Conservation (phyloP, 2,888 invertebrate species). For the Amitus sp. region DNA sequence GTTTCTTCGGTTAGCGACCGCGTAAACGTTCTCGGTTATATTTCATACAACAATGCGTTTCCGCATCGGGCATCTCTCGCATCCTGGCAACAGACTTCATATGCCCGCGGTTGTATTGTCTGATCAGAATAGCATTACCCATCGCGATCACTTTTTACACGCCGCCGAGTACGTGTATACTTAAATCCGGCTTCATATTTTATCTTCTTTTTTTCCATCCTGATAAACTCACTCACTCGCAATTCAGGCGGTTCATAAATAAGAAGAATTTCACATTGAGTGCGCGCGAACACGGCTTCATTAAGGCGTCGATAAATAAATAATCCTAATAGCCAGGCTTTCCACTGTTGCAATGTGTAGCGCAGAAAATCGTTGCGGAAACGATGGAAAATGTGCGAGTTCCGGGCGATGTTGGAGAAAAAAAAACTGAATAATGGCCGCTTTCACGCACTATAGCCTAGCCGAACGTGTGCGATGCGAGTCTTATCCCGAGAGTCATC, state of each 20-base stretch:
- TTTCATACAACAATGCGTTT: conserved; percentile 39
- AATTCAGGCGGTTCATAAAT: too few relatives aligned
- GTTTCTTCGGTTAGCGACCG: conserved; percentile 34
- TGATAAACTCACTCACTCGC: too few relatives aligned
- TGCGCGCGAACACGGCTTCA: too few relatives aligned
- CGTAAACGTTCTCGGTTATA: conserved; percentile 40
- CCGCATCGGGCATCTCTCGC: conserved; percentile 35
- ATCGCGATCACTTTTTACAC: conserved; percentile 31
- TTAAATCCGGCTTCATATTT: not conserved
- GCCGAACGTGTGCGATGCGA: conserved; percentile 53
- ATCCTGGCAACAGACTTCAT: conserved; percentile 16
- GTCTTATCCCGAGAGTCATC: conserved; percentile 56
- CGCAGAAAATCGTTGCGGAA: conserved; percentile 26
- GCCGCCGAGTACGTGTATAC: conserved; percentile 5
- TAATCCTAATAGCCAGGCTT: not conserved
- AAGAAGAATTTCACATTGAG: too few relatives aligned
- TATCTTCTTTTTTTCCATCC: too few relatives aligned
- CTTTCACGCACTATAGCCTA: conserved; percentile 62
- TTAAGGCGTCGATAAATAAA: not conserved
- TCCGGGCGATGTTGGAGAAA: conserved; percentile 46
- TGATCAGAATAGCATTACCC: conserved; percentile 32
- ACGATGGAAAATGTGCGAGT: conserved; percentile 37
- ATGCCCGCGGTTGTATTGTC: conserved; percentile 30
- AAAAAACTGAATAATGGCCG: conserved; percentile 62
- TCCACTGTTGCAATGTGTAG: not conserved